A percentile compares a stretch with the other conserved stretches of the same genome.
Conservation (phyloP, 2,888 invertebrate species). For the Furcula furcula region DNA sequence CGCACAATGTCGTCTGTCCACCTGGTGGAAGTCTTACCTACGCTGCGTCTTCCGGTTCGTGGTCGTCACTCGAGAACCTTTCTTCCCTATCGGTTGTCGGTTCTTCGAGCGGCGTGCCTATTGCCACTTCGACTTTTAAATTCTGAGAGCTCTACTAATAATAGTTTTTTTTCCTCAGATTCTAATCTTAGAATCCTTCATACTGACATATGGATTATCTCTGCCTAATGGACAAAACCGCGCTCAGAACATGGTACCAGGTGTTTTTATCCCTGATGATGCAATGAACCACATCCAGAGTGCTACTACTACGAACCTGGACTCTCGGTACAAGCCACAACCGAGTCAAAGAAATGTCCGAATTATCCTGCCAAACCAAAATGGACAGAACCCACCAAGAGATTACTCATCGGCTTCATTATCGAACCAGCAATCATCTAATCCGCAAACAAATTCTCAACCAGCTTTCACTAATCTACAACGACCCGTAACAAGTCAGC, state of each 20-base stretch:
- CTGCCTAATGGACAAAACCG: conserved; percentile 1
- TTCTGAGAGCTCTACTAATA: too few relatives aligned
- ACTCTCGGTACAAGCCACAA: conserved; percentile 6
- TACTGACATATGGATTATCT: conserved; percentile 10
- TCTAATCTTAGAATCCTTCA: conserved; percentile 1
- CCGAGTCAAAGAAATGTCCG: too few relatives aligned
- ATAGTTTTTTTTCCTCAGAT: conserved; percentile 13
- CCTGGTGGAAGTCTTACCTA: too few relatives aligned
- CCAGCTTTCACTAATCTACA: background rate
- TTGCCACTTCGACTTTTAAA: too few relatives aligned
- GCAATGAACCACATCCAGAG: conserved; percentile 39
- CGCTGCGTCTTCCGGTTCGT: too few relatives aligned
- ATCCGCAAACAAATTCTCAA: background rate
- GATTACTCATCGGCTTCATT: background rate
- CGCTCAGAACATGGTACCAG: conserved; percentile 27
- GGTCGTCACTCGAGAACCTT: too few relatives aligned
- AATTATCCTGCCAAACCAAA: too few relatives aligned
- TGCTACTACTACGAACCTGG: conserved; percentile 20
- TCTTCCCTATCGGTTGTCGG: too few relatives aligned
- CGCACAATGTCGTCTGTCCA: too few relatives aligned
- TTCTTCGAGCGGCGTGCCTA: too few relatives aligned
- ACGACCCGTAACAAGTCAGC: background rate
- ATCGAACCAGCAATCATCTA: background rate
- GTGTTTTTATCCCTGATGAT: conserved; percentile 48
- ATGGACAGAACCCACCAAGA: background rate